Evolutionary conservation across 2,797 vertebrate species (phyloP).

Genomic region (Hirundo rustica): DNA sequence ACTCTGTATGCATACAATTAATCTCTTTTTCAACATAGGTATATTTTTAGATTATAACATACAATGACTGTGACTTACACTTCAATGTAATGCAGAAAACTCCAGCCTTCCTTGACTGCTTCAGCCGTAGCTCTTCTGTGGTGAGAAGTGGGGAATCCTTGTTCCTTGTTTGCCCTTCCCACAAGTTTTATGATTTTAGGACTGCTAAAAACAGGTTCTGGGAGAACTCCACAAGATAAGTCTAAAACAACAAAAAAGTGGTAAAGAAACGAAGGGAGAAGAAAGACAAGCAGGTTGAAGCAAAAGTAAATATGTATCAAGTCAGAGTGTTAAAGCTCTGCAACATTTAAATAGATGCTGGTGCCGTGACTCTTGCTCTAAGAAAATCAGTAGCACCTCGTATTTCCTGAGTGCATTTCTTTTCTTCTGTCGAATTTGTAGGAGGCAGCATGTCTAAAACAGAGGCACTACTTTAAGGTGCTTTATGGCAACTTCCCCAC

Average conservation of each 20-base stretch:
- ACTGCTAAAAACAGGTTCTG: not conserved
- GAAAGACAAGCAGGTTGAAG: constrained; percentile 2
- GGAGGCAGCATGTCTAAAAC: not conserved
- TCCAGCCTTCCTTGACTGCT: not conserved
- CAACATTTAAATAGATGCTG: not conserved
- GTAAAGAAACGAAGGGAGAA: not conserved
- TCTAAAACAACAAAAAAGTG: not conserved
- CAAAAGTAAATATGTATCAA: not conserved
- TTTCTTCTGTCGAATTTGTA: constrained; percentile 1
- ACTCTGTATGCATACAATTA: not conserved
- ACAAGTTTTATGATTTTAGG: not conserved
- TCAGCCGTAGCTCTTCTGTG: not conserved
- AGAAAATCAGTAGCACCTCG: not conserved
- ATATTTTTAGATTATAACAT: not conserved
- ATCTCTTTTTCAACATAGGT: not conserved
- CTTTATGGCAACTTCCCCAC: not conserved
- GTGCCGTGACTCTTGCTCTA: not conserved
- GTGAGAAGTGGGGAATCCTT: not conserved
- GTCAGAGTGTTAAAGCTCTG: not conserved
- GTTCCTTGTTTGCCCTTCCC: not conserved
- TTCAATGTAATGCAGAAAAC: not conserved
- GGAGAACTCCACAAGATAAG: not conserved
- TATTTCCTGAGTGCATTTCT: not conserved
- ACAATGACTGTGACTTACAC: not conserved
- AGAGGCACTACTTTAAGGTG: not conserved